These are phyloP conservation scores for Micropoecilia bifurca DNA, from an alignment of 2,797 vertebrate species.

Conservation along the genomic window DNA sequence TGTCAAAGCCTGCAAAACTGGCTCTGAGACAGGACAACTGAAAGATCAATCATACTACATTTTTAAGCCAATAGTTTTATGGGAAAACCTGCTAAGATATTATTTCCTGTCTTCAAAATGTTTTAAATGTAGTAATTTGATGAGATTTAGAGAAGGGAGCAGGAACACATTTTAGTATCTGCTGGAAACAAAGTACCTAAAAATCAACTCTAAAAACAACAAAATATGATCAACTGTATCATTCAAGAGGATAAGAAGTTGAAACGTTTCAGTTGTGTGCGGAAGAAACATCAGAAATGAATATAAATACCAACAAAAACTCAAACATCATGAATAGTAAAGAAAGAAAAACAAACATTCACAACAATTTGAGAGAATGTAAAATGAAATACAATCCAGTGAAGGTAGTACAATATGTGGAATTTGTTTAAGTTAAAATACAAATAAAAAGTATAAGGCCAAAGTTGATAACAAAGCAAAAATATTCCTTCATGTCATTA, in stretches of 20 bases:
- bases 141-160: background rate
- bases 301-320: background rate
- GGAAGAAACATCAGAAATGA: background rate
- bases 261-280: background rate
- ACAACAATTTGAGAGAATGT: background rate
- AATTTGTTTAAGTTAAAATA: background rate
- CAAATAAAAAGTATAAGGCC: background rate
- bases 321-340: background rate
- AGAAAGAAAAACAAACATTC: background rate
- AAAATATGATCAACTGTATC: background rate
- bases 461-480: background rate
- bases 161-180: background rate
- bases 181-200: background rate
- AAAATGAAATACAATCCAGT: background rate
- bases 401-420: background rate
- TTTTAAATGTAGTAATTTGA: background rate
- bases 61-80: background rate
- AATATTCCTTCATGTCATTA: conserved; percentile 7
- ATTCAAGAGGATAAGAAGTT: background rate
- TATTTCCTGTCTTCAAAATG: background rate
- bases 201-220: background rate
- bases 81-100: background rate
- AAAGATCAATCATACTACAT: background rate
- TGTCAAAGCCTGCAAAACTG: too few relatives aligned
- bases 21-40: background rate